These are phyloP conservation scores for Epiblema foenella DNA, from an alignment of 2,888 invertebrate species.

Conservation along the genomic window DNA sequence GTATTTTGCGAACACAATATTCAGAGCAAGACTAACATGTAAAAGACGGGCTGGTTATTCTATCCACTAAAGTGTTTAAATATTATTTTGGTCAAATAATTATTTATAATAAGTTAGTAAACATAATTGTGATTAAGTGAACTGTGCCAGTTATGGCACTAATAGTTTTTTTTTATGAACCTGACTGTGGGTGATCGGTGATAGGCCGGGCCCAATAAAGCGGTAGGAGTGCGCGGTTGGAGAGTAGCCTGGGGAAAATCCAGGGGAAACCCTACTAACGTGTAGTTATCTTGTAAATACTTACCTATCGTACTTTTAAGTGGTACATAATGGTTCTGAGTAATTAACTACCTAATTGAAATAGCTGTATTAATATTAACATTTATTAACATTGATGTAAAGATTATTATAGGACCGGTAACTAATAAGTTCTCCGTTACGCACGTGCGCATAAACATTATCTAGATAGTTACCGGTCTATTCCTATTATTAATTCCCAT, in stretches of 20 bases:
- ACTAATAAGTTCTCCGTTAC: background rate
- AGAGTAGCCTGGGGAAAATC: no score
- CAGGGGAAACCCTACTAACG: no score
- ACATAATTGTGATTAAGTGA: background rate
- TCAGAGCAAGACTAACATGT: constrained; percentile 6
- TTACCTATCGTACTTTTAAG: background rate
- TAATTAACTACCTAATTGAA: constrained; percentile 4
- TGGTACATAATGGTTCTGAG: background rate
- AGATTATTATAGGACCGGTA: background rate
- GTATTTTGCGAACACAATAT: constrained; percentile 50
- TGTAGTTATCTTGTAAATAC: background rate
- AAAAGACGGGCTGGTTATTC: background rate
- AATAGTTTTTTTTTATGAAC: no score
- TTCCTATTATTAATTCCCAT: constrained; percentile 15
- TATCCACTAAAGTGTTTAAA: background rate
- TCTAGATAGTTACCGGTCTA: constrained; percentile 29
- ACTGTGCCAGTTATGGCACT: background rate
- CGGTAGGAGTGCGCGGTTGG: no score
- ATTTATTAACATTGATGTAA: no score
- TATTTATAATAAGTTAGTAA: background rate
- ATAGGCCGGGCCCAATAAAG: no score
- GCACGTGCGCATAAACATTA: constrained; percentile 51
- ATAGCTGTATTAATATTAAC: background rate
- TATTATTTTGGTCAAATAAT: background rate
- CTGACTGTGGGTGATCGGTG: no score